Evolutionary conservation across 2,888 invertebrate genomes (phyloP).

Genomic region (Furcula furcula): DNA sequence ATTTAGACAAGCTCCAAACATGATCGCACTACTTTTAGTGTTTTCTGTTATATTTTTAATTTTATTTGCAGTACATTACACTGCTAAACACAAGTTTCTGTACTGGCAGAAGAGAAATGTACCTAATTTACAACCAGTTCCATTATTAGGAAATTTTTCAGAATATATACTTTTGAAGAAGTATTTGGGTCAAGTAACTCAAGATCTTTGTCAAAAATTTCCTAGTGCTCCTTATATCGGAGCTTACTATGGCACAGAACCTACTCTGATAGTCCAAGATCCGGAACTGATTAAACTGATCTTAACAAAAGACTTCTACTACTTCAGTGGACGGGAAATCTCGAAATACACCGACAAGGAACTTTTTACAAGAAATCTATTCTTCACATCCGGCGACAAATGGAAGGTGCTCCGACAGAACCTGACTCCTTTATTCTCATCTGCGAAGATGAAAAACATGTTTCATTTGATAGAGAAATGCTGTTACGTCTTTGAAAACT

Average conservation of each 20-base stretch:
- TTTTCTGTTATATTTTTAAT: conserved; percentile 1
- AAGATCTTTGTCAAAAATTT: conserved; percentile 44
- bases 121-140: conserved; percentile 34
- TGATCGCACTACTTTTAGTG: conserved; percentile 10
- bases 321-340: conserved; percentile 53
- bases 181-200: conserved; percentile 27
- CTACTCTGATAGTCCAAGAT: conserved; percentile 52
- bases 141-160: conserved; percentile 53
- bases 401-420: conserved; percentile 63
- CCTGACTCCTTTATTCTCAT: conserved; percentile 55
- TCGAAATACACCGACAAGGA: conserved; percentile 44
- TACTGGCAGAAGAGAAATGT: conserved; percentile 54
- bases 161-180: conserved; percentile 42
- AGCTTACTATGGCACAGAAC: conserved; percentile 55
- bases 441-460: conserved; percentile 63
- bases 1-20: conserved; percentile 5
- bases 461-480: conserved; percentile 52
- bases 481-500: conserved; percentile 35
- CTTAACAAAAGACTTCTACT: conserved; percentile 55
- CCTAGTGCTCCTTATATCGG: conserved; percentile 52
- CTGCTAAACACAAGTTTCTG: conserved; percentile 32
- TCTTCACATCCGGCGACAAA: conserved; percentile 47
- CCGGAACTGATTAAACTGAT: conserved; percentile 52
- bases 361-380: conserved; percentile 40
- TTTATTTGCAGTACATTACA: conserved; percentile 21